These are phyloP conservation scores for Thunnus albacares DNA, from an alignment of 2,797 vertebrate species.

Conservation along the genomic window DNA sequence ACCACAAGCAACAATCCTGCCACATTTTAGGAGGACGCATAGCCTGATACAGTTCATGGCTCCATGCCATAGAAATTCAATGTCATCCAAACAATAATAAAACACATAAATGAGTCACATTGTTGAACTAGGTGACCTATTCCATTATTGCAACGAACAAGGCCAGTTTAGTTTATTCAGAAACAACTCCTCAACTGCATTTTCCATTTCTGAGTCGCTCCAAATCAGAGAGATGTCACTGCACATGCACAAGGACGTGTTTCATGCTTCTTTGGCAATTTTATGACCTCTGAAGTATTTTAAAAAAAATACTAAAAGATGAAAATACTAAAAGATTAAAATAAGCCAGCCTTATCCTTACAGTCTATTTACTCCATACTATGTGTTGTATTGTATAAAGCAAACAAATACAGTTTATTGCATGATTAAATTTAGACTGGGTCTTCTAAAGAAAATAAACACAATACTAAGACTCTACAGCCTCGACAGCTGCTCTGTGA, in stretches of 20 bases:
- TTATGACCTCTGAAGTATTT: not conserved
- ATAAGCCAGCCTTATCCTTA: not conserved
- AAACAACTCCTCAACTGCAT: not conserved
- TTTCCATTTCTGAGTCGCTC: conserved; percentile 8
- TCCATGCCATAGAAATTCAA: conserved; percentile 15
- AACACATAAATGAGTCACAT: conserved; percentile 4
- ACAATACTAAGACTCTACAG: not conserved
- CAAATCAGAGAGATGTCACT: not conserved
- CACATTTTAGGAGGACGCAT: conserved; percentile 1
- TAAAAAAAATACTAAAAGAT: not conserved
- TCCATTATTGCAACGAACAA: conserved; percentile 10
- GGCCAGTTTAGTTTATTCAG: conserved; percentile 12
- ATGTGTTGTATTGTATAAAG: not conserved
- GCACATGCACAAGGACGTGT: not conserved
- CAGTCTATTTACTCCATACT: not conserved
- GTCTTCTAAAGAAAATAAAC: not conserved
- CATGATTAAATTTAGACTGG: not conserved
- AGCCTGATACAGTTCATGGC: not conserved
- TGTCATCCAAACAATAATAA: not conserved
- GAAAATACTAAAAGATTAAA: too few relatives aligned
- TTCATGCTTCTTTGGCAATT: not conserved
- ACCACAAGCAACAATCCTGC: too few relatives aligned
- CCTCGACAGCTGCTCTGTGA: not conserved
- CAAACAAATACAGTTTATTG: not conserved
- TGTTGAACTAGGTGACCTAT: not conserved